Evolutionary conservation across 1,140 invertebrate species (phyloP), one percentile per base, ranked within the genome.

Genomic region (Philopotamus ludificatus): DNA sequence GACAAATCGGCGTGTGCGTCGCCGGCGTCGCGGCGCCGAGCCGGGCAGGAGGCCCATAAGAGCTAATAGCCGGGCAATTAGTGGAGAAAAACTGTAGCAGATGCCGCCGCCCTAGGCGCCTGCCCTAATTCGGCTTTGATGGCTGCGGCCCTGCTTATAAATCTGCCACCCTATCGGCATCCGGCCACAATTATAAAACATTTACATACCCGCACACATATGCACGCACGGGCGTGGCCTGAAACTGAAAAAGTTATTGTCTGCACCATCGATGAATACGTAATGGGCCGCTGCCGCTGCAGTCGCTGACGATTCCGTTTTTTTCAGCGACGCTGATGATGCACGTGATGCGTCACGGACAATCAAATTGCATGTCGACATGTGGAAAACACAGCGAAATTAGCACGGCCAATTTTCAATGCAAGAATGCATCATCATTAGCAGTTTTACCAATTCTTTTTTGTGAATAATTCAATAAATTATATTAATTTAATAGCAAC

Each of bases 61-160:
- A 41, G 26, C 34, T 63, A 67, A 67, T 67, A 50, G 67, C 53
- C 49, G 41, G 47, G 63, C 63, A 69, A 69, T 69, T 69, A 69
- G 67, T 63, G 59, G 25, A 59, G 67, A 69, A 69, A 69, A 69
- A 69, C 47, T 45, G 59, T 47, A 45, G 41, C 67, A 69, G 63
- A 66, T 69, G 67, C 66, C 60, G 63, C 63, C 49, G 58, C 44
- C 23, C 44, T 41, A 2, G 23, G 16, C 21, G 41, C 41, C n/a
- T 34, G 53, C 23, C 59, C 67, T 69, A 69, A 69, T 69, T 57
- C 47, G n/a, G 51, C 53, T 66, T 69, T 69, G 67, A 69, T 69
- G 67, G 67, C 66, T 66, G n/a, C 63, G 59, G 67, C 57, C 63
- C 54, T 61, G 63, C 63, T 65, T 66, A 66, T 69, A 69, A 69